Base-by-base conservation (phyloP, 2,113 vertebrate genomes). In the Bos javanicus region DNA sequence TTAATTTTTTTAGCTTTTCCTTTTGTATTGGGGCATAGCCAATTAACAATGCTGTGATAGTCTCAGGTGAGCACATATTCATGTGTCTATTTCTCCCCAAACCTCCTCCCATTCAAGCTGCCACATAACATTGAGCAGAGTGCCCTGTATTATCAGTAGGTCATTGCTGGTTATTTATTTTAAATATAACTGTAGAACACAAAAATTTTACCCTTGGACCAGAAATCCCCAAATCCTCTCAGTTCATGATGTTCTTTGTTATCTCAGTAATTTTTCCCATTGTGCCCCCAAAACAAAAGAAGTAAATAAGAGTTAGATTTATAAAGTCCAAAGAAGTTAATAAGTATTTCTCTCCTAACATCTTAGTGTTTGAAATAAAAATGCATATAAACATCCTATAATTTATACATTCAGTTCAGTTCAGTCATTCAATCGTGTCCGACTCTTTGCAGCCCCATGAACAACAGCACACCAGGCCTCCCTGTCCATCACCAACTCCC, bases 401-500 rank as follows among this genome's bases (percentile, higher is more conserved):
- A 7, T 67, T 67, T 88, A 71, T 71, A 71, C 81, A 48, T 64
- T 64, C 30, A 62, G 28, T 62, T 62, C 62, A 67, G 62, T 67
- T n/a, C 16, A 67, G 16, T 67, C 7, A 4, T 7, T 67, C 16
- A n/a, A 2, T 64, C 15, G 0, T 64, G 62, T n/a, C 33, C 0
- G 2, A n/a, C 62, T 60, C 59, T 23, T 25, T 57, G 56, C 3
- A 4, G 25, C 23, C 56, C 28, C 13, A 62, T 30, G 59, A 62
- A 62, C 13, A 14, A 5, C 28, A 33, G 28, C 60, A 62, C 6
- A 0, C 28, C 30, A 33, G 60, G 60, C 60, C 7, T 33, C 30
- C 30, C 60, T 36, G 64, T 67, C 64, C 64, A 67, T 67, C 64
- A 67, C 8, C 9, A n/a, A 21, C 4, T 67, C 33, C 17, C 0